Evolutionary conservation across 2,797 vertebrate genomes (phyloP).

Genomic region (Sylvilagus floridanus): DNA sequence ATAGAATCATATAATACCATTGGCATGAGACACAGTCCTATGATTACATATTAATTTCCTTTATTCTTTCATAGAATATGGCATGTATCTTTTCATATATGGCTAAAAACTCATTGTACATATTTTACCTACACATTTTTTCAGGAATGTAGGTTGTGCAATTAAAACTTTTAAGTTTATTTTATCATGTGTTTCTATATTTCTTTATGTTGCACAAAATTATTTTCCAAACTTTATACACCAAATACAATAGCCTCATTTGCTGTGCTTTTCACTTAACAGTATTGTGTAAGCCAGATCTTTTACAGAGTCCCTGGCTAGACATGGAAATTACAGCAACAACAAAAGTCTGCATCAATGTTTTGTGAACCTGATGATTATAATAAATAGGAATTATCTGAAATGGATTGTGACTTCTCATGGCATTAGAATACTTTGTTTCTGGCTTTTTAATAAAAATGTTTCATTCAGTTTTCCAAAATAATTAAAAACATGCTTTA

Average conservation of each 20-base stretch:
- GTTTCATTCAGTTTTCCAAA: neutral
- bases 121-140: neutral
- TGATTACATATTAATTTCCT: constrained; percentile 55
- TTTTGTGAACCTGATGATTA: constrained; percentile 17
- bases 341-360: constrained; percentile 17
- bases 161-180: constrained; percentile 55
- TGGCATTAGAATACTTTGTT: neutral
- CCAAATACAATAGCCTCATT: neutral
- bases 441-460: constrained; percentile 58
- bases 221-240: neutral
- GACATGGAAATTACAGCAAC: constrained; percentile 5
- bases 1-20: neutral
- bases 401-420: constrained; percentile 47
- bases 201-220: constrained; percentile 40
- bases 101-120: neutral
- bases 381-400: constrained; percentile 45
- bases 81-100: constrained; percentile 1
- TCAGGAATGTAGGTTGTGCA: neutral
- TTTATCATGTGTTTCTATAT: neutral
- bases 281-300: neutral
- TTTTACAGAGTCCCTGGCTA: neutral
- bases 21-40: constrained; percentile 6
- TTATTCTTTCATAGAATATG: constrained; percentile 41
- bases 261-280: constrained; percentile 17
- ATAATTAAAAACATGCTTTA: constrained; percentile 62